Conservation (phyloP, 2,113 vertebrate species). For the Caretta caretta region DNA sequence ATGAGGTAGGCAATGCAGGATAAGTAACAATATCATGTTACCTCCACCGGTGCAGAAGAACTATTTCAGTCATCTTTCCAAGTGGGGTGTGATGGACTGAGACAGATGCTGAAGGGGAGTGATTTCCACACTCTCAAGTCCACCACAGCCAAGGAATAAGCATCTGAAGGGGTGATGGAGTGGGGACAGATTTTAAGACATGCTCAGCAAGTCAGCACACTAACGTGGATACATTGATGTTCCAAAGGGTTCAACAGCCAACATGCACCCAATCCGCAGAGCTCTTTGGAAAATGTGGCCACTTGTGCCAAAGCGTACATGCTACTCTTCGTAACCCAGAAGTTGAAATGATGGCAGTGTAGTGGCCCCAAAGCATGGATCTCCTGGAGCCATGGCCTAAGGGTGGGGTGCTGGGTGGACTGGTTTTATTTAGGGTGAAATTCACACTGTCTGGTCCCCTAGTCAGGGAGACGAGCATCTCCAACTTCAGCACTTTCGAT, state of each 20-base stretch:
- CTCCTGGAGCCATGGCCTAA: not conserved
- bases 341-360: not conserved
- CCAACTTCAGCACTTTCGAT: not conserved
- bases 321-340: not conserved
- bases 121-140: not conserved
- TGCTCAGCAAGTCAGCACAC: not conserved
- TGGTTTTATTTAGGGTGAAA: not conserved
- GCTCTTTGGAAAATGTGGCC: not conserved
- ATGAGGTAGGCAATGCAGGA: not conserved
- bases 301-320: not conserved
- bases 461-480: too few relatives aligned
- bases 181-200: not conserved
- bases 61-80: not conserved
- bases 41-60: not conserved
- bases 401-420: not conserved
- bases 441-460: not conserved
- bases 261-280: too few relatives aligned
- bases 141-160: not conserved
- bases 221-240: not conserved
- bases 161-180: not conserved
- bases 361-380: not conserved
- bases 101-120: not conserved
- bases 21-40: not conserved
- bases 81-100: not conserved
- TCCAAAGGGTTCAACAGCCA: not conserved